Conservation (phyloP, 2,113 vertebrate genomes). For the Corythoichthys intestinalis region DNA sequence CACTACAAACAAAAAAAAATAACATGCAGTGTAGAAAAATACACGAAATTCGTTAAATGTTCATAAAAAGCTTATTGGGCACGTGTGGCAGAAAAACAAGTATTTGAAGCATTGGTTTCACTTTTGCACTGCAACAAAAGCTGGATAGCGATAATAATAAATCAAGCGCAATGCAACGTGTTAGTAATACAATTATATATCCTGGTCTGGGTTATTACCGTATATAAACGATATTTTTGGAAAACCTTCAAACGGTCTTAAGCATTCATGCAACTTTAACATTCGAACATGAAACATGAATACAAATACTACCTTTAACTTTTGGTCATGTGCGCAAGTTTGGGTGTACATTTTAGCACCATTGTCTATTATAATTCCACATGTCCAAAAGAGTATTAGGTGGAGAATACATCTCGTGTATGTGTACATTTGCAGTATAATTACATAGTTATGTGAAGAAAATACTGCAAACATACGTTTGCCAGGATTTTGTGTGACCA, state of each 20-base stretch:
- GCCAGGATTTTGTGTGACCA: not conserved
- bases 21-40: conserved; percentile 48
- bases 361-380: not conserved
- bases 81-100: conserved; percentile 14
- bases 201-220: not conserved
- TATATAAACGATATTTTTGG: not conserved
- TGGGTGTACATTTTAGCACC: conserved; percentile 4
- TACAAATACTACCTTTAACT: not conserved
- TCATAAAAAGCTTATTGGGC: conserved; percentile 22
- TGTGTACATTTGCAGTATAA: not conserved
- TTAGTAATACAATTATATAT: conserved; percentile 21
- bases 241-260: conserved; percentile 2
- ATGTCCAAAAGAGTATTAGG: not conserved
- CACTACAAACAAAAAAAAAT: conserved; percentile 8
- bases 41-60: conserved; percentile 3
- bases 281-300: not conserved
- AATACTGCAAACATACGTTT: not conserved
- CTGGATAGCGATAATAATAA: conserved; percentile 4
- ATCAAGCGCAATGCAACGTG: conserved; percentile 4
- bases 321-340: not conserved
- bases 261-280: not conserved
- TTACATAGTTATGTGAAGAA: not conserved
- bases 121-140: conserved; percentile 17
- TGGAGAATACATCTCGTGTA: too few species aligned
- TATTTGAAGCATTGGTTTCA: conserved; percentile 25